Conservation (phyloP, 2,888 invertebrate species). For the Apomyelois bistriatella region DNA sequence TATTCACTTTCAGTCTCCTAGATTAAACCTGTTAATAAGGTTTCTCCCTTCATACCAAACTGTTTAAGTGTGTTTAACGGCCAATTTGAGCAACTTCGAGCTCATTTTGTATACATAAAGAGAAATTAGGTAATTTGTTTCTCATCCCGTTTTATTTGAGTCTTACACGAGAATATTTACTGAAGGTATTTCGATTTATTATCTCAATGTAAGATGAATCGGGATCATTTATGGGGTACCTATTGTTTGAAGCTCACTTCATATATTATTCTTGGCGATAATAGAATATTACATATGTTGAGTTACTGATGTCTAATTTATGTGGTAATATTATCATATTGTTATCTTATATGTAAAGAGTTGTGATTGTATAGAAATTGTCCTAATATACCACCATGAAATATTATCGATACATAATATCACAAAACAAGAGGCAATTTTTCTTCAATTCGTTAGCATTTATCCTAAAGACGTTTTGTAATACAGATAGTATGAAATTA, state of each 20-base stretch:
- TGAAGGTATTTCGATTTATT: conserved; percentile 39
- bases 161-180: conserved; percentile 46
- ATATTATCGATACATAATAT: neutral
- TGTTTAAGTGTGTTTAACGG: conserved; percentile 63
- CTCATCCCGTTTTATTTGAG: conserved; percentile 49
- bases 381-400: neutral
- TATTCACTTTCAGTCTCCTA: conserved; percentile 43
- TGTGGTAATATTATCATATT: neutral
- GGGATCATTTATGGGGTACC: conserved; percentile 3
- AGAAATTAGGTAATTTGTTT: conserved; percentile 68
- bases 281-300: conserved; percentile 16
- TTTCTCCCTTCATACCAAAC: conserved; percentile 54
- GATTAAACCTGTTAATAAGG: conserved; percentile 64
- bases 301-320: conserved; percentile 32
- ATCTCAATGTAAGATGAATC: conserved; percentile 35
- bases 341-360: neutral
- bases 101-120: conserved; percentile 65
- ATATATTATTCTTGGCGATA: neutral
- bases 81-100: conserved; percentile 59
- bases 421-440: too few species aligned
- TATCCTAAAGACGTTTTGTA: too few species aligned
- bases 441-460: too few species aligned
- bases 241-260: neutral
- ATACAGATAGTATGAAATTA: too few species aligned
- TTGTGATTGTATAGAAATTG: neutral